Percentiles rank a stretch among this genome's conserved stretches.
phyloP scores from a whole-genome alignment of 1,140 invertebrate genomes.

The Papilio polytes region DNA sequence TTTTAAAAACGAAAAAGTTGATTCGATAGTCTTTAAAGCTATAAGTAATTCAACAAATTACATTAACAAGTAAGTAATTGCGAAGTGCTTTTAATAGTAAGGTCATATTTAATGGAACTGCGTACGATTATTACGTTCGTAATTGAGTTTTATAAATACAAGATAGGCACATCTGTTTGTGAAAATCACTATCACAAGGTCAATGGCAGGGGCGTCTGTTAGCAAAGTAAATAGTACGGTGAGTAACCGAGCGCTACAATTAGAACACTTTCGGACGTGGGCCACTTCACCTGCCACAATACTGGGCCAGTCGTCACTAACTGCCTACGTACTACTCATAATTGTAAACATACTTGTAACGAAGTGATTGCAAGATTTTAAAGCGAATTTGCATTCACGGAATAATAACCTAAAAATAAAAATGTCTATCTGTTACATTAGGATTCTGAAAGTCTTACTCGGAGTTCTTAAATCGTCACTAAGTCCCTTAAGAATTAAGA shows the following conservation, averaged over 20 bases:
- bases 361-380: background rate
- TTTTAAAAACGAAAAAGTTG: background rate
- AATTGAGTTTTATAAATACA: background rate
- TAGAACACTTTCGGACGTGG: conserved; percentile 75
- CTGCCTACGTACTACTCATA: conserved; percentile 24
- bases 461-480: too few relatives aligned
- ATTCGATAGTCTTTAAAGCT: background rate
- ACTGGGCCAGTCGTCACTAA: conserved; percentile 41
- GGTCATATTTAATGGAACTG: conserved; percentile 24
- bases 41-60: conserved; percentile 7
- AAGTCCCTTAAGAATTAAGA: too few relatives aligned
- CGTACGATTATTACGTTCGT: background rate
- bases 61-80: conserved; percentile 17
- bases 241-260: conserved; percentile 69
- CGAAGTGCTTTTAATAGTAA: conserved; percentile 22
- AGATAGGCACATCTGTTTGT: conserved; percentile 30
- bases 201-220: conserved; percentile 77
- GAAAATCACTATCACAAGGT: conserved; percentile 67
- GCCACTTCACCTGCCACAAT: conserved; percentile 56
- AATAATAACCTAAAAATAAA: too few relatives aligned
- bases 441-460: too few relatives aligned
- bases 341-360: conserved; percentile 24
- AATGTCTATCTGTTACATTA: too few relatives aligned
- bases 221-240: conserved; percentile 67
- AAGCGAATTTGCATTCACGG: background rate